These are phyloP conservation scores for Tetranychus piercei DNA, from an alignment of 2,888 invertebrate genomes.

Conservation along the genomic window DNA sequence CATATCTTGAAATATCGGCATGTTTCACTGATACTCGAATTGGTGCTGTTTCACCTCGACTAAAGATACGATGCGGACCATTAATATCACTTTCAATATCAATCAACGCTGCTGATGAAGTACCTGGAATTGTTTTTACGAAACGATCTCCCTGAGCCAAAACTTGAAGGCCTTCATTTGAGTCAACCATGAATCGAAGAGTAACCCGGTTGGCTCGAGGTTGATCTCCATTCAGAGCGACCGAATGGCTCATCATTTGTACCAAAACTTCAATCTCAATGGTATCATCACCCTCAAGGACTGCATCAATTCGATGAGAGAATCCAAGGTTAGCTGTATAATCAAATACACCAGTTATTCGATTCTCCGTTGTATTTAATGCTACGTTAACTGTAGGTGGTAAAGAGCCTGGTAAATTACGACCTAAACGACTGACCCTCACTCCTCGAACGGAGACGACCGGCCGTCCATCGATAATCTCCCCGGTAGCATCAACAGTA, in stretches of 20 bases:
- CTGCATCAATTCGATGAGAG: background rate
- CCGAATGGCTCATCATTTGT: background rate
- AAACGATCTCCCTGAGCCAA: background rate
- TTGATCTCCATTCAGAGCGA: background rate
- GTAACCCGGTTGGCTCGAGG: background rate
- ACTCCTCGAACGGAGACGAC: background rate
- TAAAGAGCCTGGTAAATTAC: background rate
- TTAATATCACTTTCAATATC: background rate
- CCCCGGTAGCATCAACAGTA: background rate
- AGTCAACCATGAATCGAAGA: background rate
- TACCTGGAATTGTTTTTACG: background rate
- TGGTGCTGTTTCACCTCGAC: background rate
- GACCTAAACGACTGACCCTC: background rate
- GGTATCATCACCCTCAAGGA: background rate
- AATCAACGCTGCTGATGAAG: background rate
- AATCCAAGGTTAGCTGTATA: constrained; percentile 3
- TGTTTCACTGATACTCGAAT: background rate
- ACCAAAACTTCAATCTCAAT: background rate
- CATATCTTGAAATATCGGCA: background rate
- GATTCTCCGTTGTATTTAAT: background rate
- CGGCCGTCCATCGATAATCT: background rate
- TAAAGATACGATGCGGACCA: background rate
- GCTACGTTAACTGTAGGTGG: background rate
- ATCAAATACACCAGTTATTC: background rate
- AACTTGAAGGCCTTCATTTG: background rate